phyloP scores from a whole-genome alignment of 2,888 invertebrate species.

The Hemaris fuciformis region DNA sequence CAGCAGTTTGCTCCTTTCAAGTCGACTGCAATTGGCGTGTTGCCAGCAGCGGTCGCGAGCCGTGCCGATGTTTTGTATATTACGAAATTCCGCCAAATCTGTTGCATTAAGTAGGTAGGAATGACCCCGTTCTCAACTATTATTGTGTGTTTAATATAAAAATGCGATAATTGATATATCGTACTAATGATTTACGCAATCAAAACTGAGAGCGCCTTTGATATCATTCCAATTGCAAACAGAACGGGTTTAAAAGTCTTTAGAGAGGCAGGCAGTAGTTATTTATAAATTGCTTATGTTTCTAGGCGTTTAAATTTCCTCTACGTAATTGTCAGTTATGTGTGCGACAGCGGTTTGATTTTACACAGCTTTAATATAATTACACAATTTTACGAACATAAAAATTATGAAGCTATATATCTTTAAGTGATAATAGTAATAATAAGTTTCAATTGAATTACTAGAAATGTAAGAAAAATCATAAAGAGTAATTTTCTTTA shows the following conservation, averaged over 20 bases:
- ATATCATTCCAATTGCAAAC: background rate
- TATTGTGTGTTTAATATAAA: constrained; percentile 9
- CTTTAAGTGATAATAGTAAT: no score
- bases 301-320: background rate
- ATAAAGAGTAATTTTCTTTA: no score
- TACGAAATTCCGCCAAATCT: constrained; percentile 78
- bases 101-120: constrained; percentile 59
- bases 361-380: no score
- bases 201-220: background rate
- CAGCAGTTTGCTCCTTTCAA: constrained; percentile 30
- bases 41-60: constrained; percentile 52
- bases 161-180: background rate
- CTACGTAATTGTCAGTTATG: background rate
- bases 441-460: no score
- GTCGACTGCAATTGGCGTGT: constrained; percentile 58
- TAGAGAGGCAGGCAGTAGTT: background rate
- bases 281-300: background rate
- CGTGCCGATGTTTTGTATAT: constrained; percentile 66
- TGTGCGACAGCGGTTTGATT: background rate
- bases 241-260: background rate
- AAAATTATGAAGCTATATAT: no score
- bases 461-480: no score
- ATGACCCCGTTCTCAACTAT: constrained; percentile 61
- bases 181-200: background rate
- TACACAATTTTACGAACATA: no score